phyloP scores from a whole-genome alignment of 1,140 invertebrate species.

The Drosophila sproati region DNA sequence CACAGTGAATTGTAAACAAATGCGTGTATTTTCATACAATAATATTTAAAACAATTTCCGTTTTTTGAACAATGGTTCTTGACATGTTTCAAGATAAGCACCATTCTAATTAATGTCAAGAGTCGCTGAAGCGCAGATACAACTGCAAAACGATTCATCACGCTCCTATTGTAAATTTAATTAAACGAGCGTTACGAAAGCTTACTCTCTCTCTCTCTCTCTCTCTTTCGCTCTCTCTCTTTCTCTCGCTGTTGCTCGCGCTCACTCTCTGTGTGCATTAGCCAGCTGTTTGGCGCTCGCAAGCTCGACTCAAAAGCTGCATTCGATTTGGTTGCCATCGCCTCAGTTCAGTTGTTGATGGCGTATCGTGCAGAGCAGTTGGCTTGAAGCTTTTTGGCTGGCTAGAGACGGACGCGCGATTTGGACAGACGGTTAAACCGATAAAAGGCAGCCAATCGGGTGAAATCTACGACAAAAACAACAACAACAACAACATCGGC shows the following conservation, averaged over 20 bases:
- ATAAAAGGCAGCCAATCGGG: constrained; percentile 53
- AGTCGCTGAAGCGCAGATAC: constrained; percentile 42
- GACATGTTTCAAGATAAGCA: constrained; percentile 45
- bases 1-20: neutral
- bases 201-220: constrained; percentile 7
- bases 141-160: constrained; percentile 32
- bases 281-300: constrained; percentile 41
- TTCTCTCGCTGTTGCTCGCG: neutral
- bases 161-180: constrained; percentile 46
- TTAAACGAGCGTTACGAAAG: constrained; percentile 37
- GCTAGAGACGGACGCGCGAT: constrained; percentile 27
- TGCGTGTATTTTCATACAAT: neutral
- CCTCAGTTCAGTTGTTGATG: constrained; percentile 46
- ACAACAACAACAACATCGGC: constrained; percentile 30
- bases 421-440: constrained; percentile 11
- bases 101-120: constrained; percentile 60
- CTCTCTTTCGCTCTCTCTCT: constrained; percentile 12
- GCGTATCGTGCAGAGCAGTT: constrained; percentile 63
- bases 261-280: neutral
- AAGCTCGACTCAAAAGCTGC: constrained; percentile 74
- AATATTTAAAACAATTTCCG: constrained; percentile 56
- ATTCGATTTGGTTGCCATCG: constrained; percentile 1
- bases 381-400: constrained; percentile 23
- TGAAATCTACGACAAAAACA: constrained; percentile 69
- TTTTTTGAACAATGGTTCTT: constrained; percentile 57